Percentiles rank a stretch among this genome's conserved stretches.
Conservation (phyloP, 2,797 vertebrate genomes). For the Lutjanus campechanus region DNA sequence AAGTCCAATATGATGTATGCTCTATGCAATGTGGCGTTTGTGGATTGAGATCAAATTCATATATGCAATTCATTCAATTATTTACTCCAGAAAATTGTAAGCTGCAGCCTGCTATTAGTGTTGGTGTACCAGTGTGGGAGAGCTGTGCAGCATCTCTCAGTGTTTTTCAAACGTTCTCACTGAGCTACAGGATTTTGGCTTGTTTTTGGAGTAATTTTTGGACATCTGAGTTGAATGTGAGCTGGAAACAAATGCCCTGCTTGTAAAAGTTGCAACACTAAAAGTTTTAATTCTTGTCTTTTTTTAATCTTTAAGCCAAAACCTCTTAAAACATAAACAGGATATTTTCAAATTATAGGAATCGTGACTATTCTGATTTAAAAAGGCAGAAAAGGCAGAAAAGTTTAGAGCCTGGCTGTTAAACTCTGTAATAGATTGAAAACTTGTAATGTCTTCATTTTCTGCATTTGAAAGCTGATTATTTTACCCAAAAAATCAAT, state of each 20-base stretch:
- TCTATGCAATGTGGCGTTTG: neutral
- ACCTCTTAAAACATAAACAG: neutral
- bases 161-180: neutral
- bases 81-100: neutral
- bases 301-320: neutral
- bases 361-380: neutral
- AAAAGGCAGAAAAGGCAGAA: neutral
- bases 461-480: neutral
- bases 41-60: neutral
- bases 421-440: neutral
- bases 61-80: neutral
- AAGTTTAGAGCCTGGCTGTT: neutral
- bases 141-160: neutral
- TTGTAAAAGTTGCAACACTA: neutral
- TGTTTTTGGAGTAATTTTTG: neutral
- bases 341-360: neutral
- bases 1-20: conserved; percentile 12
- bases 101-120: neutral
- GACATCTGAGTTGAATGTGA: neutral
- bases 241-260: neutral
- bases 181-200: neutral
- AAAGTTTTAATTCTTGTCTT: neutral
- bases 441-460: neutral
- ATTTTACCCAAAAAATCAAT: neutral
- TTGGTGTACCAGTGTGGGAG: too few species aligned